phyloP scores from a whole-genome alignment of 2,797 vertebrate species.

The Tolypeutes matacus region DNA sequence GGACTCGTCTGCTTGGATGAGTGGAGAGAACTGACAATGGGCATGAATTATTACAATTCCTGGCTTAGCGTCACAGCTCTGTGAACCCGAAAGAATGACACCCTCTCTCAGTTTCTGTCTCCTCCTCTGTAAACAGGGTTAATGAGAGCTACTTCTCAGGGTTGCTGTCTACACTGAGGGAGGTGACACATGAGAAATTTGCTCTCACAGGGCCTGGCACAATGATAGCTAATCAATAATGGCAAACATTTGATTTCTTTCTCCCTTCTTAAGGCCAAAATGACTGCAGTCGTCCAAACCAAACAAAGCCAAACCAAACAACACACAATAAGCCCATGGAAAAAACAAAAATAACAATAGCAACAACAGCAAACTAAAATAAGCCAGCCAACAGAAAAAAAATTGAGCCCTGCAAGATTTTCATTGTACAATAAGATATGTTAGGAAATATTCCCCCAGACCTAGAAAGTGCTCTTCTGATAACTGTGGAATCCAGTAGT shows the following conservation, averaged over 20 bases:
- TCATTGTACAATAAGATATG: neutral
- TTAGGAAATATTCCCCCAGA: neutral
- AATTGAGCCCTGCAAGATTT: neutral
- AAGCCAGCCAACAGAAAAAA: neutral
- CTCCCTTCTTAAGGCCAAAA: neutral
- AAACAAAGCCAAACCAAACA: neutral
- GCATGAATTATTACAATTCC: neutral
- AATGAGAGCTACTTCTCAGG: neutral
- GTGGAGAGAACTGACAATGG: neutral
- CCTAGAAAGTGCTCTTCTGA: neutral
- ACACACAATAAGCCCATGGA: neutral
- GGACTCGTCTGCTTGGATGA: neutral
- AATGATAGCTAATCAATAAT: neutral
- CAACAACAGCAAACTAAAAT: neutral
- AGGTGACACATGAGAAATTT: rapidly evolving
- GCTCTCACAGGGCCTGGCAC: neutral
- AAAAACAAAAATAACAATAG: neutral
- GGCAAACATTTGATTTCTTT: neutral
- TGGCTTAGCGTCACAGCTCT: neutral
- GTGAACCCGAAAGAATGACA: neutral
- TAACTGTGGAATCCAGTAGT: neutral
- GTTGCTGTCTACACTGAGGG: neutral
- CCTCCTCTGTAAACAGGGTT: neutral
- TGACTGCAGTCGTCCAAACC: neutral
- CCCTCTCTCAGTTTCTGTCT: neutral